Base-by-base conservation (phyloP, 2,888 invertebrate genomes). In the Celastrina argiolus region DNA sequence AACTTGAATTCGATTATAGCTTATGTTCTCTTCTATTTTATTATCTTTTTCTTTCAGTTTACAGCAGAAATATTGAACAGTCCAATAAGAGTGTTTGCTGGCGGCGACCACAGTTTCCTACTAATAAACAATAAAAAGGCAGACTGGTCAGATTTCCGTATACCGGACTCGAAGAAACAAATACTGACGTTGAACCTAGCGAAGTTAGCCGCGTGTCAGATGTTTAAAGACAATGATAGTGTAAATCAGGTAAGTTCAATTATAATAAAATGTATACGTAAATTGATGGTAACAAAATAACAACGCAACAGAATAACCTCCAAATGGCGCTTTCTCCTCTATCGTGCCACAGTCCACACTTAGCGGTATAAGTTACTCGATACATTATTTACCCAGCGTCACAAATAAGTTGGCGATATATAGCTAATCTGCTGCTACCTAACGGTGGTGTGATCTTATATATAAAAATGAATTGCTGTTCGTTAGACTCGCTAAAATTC, bases 21-120 rank as follows among this genome's bases (percentile, higher is more conserved):
- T 7, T 36, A 39, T 39, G 6, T 39, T 39, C 8, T 39, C 45
- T 18, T 45, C 18, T 45, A 42, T 45, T 8, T 45, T 45, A 45
- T 16, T 45, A 26, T 56, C 14, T 34, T 63, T 61, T 14, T 64
- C 70, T 83, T 79, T 31, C 83, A 90, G 90, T 86, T 87, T 68
- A 70, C 84, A 2, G 75, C 74, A n/a, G 87, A 88, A 2, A 68
- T 79, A 36, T 82, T 88, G 74, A 82, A 77, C 67, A 88, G 92
- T 7, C 87, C 94, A 0, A 90, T 93, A 67, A 92, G 92, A 74
- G 92, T 97, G 74, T 96, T 93, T 77, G 94, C 95, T 31, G 98
- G 98, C 4, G 97, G 98, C 7, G 97, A 98, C 87, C 97, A 97
- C 79, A 97, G 97, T 75, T 96, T 98, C 81, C 94, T 96, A 6